Evolutionary conservation across 1,140 invertebrate species (phyloP).

Genomic region (Aphelinus certus): DNA sequence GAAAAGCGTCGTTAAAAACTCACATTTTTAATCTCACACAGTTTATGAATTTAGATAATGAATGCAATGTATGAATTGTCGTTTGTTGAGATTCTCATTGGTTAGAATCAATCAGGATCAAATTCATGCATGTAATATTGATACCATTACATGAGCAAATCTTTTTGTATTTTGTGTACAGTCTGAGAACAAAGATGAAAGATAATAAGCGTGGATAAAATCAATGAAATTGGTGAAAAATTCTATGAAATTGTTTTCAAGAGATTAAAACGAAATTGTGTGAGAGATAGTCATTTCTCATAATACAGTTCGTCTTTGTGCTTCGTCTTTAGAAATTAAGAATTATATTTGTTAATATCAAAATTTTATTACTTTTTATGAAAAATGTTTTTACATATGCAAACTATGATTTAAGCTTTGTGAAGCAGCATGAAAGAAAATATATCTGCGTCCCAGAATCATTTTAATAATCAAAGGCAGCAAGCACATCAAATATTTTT

Average conservation of each 20-base stretch:
- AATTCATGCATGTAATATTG: conserved; percentile 12
- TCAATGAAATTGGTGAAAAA: conserved; percentile 12
- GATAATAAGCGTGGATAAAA: background rate
- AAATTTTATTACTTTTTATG: conserved; percentile 40
- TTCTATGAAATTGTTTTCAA: background rate
- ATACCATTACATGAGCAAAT: conserved; percentile 11
- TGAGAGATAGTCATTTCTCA: conserved; percentile 38
- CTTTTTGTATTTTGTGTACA: conserved; percentile 25
- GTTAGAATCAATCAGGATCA: conserved; percentile 7
- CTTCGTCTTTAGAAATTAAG: conserved; percentile 22
- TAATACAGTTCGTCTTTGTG: conserved; percentile 1
- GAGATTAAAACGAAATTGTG: conserved; percentile 34
- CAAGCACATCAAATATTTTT: background rate
- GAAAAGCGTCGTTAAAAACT: conserved; percentile 43
- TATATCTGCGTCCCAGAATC: background rate
- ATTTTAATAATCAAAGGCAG: too few relatives aligned
- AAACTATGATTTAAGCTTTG: conserved; percentile 31
- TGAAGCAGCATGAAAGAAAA: conserved; percentile 19
- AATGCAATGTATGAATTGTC: conserved; percentile 11
- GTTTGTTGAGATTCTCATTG: conserved; percentile 3
- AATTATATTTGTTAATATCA: conserved; percentile 34
- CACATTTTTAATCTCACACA: conserved; percentile 45
- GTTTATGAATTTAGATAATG: conserved; percentile 40
- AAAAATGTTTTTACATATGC: conserved; percentile 35
- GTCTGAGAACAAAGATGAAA: background rate